Evolutionary conservation across 23 tunicate genomes (phyloP).

Genomic region (Phallusia fumigata): DNA sequence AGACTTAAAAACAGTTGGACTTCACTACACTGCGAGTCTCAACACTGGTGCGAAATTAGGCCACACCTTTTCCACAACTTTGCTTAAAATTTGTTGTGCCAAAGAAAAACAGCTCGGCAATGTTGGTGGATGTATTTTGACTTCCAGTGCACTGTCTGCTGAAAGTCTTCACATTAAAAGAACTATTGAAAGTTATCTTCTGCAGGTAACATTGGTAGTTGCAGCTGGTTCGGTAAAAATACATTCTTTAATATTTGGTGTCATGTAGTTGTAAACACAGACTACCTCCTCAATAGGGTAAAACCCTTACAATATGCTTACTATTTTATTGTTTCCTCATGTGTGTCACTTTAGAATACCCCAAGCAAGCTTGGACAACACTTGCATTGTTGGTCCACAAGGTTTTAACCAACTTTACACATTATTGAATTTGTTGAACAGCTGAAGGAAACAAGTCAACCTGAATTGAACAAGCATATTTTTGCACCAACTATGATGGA

Average conservation of each 20-base stretch:
- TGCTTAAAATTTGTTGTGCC: background rate
- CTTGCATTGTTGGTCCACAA: too few relatives aligned
- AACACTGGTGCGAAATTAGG: background rate
- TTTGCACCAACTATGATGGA: slow-evolving; percentile 43
- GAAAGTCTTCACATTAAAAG: background rate
- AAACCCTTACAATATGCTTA: too few relatives aligned
- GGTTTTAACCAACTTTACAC: too few relatives aligned
- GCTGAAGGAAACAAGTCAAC: slow-evolving; percentile 19
- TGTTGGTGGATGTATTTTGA: background rate
- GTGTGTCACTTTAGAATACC: too few relatives aligned
- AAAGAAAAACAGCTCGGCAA: background rate
- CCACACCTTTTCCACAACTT: background rate
- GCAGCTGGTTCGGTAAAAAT: too few relatives aligned
- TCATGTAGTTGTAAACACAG: too few relatives aligned
- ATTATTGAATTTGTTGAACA: background rate
- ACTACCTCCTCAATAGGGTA: too few relatives aligned
- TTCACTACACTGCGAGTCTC: slow-evolving; percentile 25
- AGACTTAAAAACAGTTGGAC: slow-evolving; percentile 34
- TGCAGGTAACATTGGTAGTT: background rate
- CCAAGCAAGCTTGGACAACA: too few relatives aligned
- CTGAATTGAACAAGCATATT: slow-evolving; percentile 24
- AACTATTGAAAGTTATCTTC: slow-evolving; percentile 5
- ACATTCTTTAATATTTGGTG: too few relatives aligned
- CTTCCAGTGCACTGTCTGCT: background rate
- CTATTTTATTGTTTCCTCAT: too few relatives aligned